Conservation (phyloP, 2,113 vertebrate species). For the Ascaphus truei region DNA sequence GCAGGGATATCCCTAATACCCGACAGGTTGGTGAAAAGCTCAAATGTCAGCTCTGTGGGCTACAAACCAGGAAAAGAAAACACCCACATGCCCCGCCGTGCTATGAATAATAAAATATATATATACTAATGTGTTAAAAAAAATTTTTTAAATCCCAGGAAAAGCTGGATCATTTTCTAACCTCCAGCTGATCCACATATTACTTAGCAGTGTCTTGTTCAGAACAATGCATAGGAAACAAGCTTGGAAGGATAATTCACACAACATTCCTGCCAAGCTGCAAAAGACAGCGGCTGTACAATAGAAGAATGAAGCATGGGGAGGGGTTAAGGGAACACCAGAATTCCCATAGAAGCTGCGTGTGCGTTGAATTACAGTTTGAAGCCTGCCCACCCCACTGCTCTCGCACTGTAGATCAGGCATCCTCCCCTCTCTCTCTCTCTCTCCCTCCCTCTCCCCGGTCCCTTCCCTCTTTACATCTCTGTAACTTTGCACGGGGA, state of each 20-base stretch:
- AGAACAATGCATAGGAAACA: not conserved
- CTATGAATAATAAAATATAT: no score
- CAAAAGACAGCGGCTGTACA: slow-evolving; percentile 27
- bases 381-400: slow-evolving; percentile 28
- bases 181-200: not conserved
- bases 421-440: slow-evolving; percentile 7
- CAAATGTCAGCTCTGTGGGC: no score
- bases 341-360: slow-evolving; percentile 36
- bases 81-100: no score
- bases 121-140: no score
- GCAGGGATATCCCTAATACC: no score
- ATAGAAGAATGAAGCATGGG: slow-evolving; percentile 31
- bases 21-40: no score
- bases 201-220: not conserved
- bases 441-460: not conserved
- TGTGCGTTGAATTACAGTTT: no score
- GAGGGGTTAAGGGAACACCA: slow-evolving; percentile 37
- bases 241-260: slow-evolving; percentile 25
- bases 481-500: slow-evolving; percentile 33
- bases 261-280: slow-evolving; percentile 13
- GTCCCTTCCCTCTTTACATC: slow-evolving; percentile 2
- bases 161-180: no score
- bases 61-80: no score
- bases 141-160: no score
- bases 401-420: slow-evolving; percentile 9